These are phyloP conservation scores for Leptinotarsa peninsularis DNA, from an alignment of 2,888 invertebrate species.

Conservation along the genomic window DNA sequence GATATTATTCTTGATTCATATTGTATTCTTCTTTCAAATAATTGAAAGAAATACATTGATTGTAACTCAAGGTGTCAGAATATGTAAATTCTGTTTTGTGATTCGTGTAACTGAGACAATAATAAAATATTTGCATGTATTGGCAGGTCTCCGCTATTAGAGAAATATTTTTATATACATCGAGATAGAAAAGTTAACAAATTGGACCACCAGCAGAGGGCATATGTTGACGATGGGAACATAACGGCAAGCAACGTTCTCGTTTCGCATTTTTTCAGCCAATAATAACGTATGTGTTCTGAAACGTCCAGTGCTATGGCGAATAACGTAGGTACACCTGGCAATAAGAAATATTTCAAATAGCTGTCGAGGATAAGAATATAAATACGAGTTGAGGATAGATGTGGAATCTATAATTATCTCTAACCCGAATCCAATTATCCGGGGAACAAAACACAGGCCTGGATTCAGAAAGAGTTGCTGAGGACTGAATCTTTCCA, in stretches of 20 bases:
- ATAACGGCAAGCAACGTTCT: constrained; percentile 4
- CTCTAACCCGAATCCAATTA: constrained; percentile 29
- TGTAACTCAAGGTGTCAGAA: no score
- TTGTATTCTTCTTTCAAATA: no score
- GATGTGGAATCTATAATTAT: constrained; percentile 31
- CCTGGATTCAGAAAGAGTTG: constrained; percentile 2
- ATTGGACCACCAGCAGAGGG: constrained; percentile 26
- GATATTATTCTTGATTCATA: no score
- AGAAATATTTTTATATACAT: neutral
- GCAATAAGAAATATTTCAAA: constrained; percentile 36
- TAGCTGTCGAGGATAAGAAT: constrained; percentile 25
- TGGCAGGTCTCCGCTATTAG: neutral
- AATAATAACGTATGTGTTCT: constrained; percentile 21
- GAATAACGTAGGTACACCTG: constrained; percentile 33
- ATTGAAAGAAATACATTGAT: no score
- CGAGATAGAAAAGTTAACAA: constrained; percentile 2
- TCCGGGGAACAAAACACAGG: constrained; percentile 20
- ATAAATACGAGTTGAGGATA: constrained; percentile 24
- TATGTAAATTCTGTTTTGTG: no score
- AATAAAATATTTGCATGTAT: neutral
- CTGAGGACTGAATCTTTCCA: neutral
- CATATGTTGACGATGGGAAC: neutral
- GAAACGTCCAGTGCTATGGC: constrained; percentile 15
- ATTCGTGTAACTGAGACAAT: no score
- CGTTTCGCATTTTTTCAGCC: constrained; percentile 1